Percentiles rank a stretch among this genome's conserved stretches.
phyloP scores from a whole-genome alignment of 2,797 vertebrate genomes.

The Chrosomus eos region DNA sequence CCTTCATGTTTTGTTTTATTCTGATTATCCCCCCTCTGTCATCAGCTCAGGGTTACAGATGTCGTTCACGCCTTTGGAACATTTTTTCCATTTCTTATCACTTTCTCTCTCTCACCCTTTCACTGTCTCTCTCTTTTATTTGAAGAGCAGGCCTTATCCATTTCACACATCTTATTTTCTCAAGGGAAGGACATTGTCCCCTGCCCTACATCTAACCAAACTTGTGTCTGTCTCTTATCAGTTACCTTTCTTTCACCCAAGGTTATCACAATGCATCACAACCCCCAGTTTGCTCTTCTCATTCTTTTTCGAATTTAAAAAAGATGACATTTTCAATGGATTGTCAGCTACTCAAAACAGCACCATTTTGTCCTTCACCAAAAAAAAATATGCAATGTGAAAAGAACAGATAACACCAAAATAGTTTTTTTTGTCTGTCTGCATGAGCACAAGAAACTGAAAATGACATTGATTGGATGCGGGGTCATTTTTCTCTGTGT shows the following conservation, averaged over 20 bases:
- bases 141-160: constrained; percentile 63
- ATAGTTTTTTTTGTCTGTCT: neutral
- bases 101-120: constrained; percentile 39
- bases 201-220: constrained; percentile 56
- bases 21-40: neutral
- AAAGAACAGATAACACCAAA: constrained; percentile 20
- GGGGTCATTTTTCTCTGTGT: neutral
- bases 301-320: constrained; percentile 33
- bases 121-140: constrained; percentile 54
- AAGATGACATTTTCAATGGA: constrained; percentile 60
- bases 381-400: constrained; percentile 48
- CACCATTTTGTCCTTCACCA: constrained; percentile 63
- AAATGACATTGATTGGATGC: constrained; percentile 24
- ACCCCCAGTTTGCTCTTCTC: constrained; percentile 65
- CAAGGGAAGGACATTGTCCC: constrained; percentile 65
- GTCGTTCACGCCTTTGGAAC: constrained; percentile 27
- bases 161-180: constrained; percentile 76
- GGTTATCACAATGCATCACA: constrained; percentile 62
- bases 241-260: constrained; percentile 60
- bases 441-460: neutral
- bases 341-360: constrained; percentile 59
- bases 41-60: constrained; percentile 27
- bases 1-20: constrained; percentile 46
- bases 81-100: constrained; percentile 63
- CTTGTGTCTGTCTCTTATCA: constrained; percentile 56